Conservation (phyloP, 2,797 vertebrate species). For the Ciconia nigra region DNA sequence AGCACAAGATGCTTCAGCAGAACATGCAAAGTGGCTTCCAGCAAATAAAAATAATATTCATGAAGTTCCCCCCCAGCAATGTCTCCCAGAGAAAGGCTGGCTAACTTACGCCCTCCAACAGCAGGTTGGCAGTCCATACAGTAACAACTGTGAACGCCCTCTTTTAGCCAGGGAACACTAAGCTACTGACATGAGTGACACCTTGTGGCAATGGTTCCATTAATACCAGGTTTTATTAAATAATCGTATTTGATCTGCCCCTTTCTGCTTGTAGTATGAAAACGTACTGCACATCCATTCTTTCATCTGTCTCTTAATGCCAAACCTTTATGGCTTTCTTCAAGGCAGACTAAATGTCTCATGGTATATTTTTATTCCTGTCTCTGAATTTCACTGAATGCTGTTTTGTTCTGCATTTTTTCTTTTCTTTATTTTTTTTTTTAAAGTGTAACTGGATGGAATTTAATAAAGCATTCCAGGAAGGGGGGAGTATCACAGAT, state of each 20-base stretch:
- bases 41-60: background rate
- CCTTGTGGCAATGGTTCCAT: slow-evolving; percentile 3
- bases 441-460: background rate
- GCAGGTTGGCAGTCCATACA: background rate
- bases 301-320: background rate
- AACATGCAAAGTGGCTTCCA: background rate
- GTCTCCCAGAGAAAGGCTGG: background rate
- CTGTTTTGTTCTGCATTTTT: background rate
- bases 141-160: background rate
- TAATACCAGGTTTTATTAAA: background rate
- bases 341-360: background rate
- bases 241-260: background rate
- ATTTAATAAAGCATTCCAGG: background rate
- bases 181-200: slow-evolving; percentile 32
- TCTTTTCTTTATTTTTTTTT: too few species aligned
- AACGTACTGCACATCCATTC: background rate
- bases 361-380: background rate
- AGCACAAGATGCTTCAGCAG: background rate
- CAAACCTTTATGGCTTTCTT: background rate
- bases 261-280: background rate
- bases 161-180: background rate
- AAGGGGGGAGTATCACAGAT: background rate
- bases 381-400: background rate
- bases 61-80: rapidly evolving
- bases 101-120: background rate